These are phyloP conservation scores for Dryococelus australis DNA, from an alignment of 2,888 invertebrate species.

Conservation along the genomic window DNA sequence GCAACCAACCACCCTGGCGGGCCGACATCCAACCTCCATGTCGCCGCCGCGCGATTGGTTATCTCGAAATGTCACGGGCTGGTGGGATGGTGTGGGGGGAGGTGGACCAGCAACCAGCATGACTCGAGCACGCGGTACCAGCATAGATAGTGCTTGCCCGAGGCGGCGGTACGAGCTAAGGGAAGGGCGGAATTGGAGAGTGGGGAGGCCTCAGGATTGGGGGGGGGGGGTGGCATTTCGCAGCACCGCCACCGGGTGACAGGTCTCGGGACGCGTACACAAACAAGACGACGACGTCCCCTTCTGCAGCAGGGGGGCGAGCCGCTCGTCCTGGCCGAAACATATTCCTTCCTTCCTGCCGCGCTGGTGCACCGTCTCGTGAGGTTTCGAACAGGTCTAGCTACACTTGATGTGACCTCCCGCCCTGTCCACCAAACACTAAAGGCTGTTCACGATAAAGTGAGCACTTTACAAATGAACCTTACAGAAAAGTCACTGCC, in stretches of 20 bases:
- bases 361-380: too few relatives aligned
- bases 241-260: not conserved
- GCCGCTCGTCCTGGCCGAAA: too few relatives aligned
- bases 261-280: not conserved
- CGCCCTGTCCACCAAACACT: too few relatives aligned
- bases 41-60: constrained; percentile 1
- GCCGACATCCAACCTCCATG: not conserved
- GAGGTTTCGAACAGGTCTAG: too few relatives aligned
- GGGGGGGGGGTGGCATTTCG: not conserved
- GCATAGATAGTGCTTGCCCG: not conserved
- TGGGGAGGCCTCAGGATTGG: not conserved
- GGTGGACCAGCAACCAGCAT: not conserved
- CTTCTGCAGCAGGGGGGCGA: not conserved
- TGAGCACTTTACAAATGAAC: too few relatives aligned
- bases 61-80: not conserved
- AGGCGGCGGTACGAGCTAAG: not conserved
- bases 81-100: not conserved
- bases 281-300: not conserved
- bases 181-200: not conserved
- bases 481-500: too few relatives aligned
- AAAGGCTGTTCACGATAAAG: too few relatives aligned
- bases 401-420: too few relatives aligned
- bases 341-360: not conserved
- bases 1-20: not conserved
- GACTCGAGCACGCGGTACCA: constrained; percentile 3